Evolutionary conservation across 1,140 invertebrate species (phyloP).

Genomic region (Drosophila pectinifera): DNA sequence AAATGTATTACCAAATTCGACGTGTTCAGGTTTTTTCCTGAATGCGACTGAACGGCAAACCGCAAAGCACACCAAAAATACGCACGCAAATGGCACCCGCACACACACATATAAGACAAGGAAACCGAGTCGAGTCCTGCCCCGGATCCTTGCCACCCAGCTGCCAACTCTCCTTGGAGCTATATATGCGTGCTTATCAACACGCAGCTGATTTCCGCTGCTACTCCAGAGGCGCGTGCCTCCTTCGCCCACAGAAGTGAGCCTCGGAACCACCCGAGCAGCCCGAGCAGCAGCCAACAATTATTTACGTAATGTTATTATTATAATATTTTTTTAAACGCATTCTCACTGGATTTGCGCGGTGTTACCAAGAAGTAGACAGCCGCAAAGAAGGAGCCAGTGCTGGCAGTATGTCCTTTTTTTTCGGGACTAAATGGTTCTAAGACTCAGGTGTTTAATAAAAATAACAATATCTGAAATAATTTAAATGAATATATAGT

Average conservation of each 20-base stretch:
- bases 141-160: constrained; percentile 7
- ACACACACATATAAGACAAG: constrained; percentile 16
- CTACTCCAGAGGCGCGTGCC: constrained; percentile 73
- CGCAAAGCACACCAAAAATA: constrained; percentile 75
- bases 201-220: constrained; percentile 81
- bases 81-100: constrained; percentile 66
- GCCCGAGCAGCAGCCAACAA: constrained; percentile 67
- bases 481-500: neutral
- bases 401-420: neutral
- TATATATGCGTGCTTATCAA: constrained; percentile 75
- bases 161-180: constrained; percentile 46
- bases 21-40: constrained; percentile 2
- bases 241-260: constrained; percentile 11
- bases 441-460: too few relatives aligned
- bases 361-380: constrained; percentile 47
- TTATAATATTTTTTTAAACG: constrained; percentile 84
- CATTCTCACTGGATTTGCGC: constrained; percentile 81
- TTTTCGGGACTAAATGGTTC: neutral
- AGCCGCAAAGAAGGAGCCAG: constrained; percentile 30
- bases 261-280: constrained; percentile 4
- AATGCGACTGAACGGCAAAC: constrained; percentile 37
- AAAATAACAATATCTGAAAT: neutral
- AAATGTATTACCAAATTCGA: constrained; percentile 14
- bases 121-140: constrained; percentile 24
- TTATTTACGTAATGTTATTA: constrained; percentile 84